Evolutionary conservation across 2,797 vertebrate genomes (phyloP), one percentile per base, ranked within the genome.

Genomic region (Phalanger gymnotis): DNA sequence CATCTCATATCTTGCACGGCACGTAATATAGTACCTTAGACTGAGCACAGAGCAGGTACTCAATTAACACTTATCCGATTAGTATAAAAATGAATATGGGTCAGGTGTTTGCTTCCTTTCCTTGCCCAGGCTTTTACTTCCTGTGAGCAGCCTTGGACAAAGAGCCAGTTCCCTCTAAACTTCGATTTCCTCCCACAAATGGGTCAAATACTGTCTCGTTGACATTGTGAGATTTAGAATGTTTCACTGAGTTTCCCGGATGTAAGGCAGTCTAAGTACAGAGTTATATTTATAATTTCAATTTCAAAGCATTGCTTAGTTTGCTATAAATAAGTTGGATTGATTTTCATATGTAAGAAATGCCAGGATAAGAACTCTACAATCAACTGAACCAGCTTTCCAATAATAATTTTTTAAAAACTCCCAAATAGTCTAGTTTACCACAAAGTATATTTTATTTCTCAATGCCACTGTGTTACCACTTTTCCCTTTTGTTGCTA

Each of bases 291-390:
- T 51, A 53, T 14, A 34, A 19, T 66, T 55, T 93, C 53, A 57
- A 5, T 14, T 61, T 87, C 7, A 51, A 87, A 87, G 19, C 7
- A 47, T 56, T 92, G 30, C 7, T 22, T 96, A 6, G 54, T 96
- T 93, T 92, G 31, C 56, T 94, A 95, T 28, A 89, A 93, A 73
- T 92, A 91, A 93, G 57, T 31, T 6, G 12, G 34, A 92, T 47
- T 96, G 92, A 28, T 95, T 95, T 94, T 51, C 73, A 93, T 73
- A 47, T 90, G 54, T 54, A 30, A 66, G 89, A 93, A 81, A 13
- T 53, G 55, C 51, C 6, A 61, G 52, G n/a, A 25, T 92, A 55
- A 95, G n/a, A 54, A 93, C 27, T 53, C 58, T 73, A 91, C 56
- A 90, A 90, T 54, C 25, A 54, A n/a, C 19, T 11, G 12, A 10